These are phyloP conservation scores for Percopsis transmontana DNA, from an alignment of 2,113 vertebrate genomes.

Conservation along the genomic window DNA sequence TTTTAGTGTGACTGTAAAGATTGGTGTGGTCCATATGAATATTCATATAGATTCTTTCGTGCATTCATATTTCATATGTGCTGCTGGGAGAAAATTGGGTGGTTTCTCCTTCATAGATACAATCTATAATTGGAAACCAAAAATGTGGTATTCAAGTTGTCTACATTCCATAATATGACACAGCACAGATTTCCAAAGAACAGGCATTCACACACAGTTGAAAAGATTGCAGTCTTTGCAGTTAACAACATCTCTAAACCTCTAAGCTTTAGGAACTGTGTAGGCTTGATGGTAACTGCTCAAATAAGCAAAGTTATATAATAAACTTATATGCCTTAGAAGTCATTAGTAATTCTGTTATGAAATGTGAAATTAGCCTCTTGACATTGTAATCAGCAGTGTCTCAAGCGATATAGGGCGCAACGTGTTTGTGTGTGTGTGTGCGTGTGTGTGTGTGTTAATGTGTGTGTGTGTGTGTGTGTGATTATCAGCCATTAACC, in stretches of 20 bases:
- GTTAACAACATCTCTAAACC: conserved; percentile 24
- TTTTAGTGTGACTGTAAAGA: conserved; percentile 3
- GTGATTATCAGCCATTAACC: conserved; percentile 21
- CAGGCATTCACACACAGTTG: background rate
- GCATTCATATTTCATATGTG: background rate
- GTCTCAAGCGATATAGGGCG: conserved; percentile 52
- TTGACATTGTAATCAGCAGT: conserved; percentile 73
- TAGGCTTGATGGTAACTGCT: conserved; percentile 55
- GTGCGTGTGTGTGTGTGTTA: conserved; percentile 19
- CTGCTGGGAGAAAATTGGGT: background rate
- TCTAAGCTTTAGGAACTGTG: conserved; percentile 20
- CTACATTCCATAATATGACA: conserved; percentile 5
- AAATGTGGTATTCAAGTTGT: background rate
- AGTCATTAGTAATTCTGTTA: conserved; percentile 56
- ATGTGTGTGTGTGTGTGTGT: conserved; percentile 6
- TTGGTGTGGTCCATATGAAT: background rate
- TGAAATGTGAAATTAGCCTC: conserved; percentile 54
- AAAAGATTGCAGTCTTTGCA: background rate
- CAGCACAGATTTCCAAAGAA: background rate
- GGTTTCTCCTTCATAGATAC: background rate
- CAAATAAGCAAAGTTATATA: conserved; percentile 42
- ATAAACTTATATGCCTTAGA: conserved; percentile 51
- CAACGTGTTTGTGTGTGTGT: conserved; percentile 13
- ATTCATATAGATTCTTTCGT: background rate
- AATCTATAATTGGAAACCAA: conserved; percentile 1